These are phyloP conservation scores for Ophion costatus DNA, from an alignment of 2,888 invertebrate genomes.

Conservation along the genomic window DNA sequence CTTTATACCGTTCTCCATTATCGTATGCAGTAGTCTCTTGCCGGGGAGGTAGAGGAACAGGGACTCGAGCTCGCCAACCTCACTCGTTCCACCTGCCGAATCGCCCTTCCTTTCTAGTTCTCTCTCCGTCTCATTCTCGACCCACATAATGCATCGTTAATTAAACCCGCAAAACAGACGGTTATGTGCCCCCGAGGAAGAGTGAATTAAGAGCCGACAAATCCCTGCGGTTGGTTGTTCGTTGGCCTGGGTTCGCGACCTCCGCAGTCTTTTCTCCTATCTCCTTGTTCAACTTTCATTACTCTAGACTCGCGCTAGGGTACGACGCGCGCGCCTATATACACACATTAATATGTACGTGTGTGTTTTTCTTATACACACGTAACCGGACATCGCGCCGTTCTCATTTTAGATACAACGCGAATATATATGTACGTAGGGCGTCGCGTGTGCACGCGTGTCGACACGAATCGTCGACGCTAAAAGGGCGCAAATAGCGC, in stretches of 20 bases:
- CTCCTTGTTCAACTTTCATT: not conserved
- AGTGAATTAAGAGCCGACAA: slow-evolving; percentile 42
- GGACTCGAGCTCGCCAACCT: not conserved
- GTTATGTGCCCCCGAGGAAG: slow-evolving; percentile 46
- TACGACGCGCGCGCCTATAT: no score
- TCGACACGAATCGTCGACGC: not conserved
- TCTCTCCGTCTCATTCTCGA: slow-evolving; percentile 52
- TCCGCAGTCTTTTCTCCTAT: slow-evolving; percentile 17
- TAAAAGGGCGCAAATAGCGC: not conserved
- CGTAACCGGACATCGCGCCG: not conserved
- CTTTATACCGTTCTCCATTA: slow-evolving; percentile 61
- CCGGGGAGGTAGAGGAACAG: not conserved
- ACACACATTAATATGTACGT: not conserved
- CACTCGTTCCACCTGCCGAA: not conserved
- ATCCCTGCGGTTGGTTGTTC: slow-evolving; percentile 52
- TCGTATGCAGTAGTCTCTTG: slow-evolving; percentile 57
- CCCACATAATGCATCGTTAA: slow-evolving; percentile 65
- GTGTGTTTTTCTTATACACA: not conserved
- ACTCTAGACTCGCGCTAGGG: no score
- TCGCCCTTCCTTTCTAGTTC: slow-evolving; percentile 29
- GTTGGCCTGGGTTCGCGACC: slow-evolving; percentile 65
- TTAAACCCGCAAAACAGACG: slow-evolving; percentile 60
- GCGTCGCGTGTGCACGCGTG: not conserved
- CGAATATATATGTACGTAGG: not conserved
- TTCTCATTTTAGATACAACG: not conserved